A percentile compares a stretch with the other conserved stretches of the same genome.
phyloP scores from a whole-genome alignment of 2,797 vertebrate species.

The Heteromormyrus szaboi region DNA sequence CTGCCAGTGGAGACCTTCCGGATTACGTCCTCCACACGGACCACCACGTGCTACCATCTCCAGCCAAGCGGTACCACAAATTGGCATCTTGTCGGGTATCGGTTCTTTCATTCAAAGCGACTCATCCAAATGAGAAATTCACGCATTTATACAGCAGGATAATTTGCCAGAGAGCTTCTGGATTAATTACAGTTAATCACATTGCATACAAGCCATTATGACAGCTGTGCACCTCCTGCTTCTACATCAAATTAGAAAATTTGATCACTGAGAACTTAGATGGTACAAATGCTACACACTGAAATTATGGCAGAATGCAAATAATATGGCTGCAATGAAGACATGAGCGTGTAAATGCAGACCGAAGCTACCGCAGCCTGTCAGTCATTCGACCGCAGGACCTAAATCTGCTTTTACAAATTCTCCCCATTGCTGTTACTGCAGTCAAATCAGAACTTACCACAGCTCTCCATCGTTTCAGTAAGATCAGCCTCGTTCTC shows the following conservation, averaged over 20 bases:
- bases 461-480: not conserved
- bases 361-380: no score
- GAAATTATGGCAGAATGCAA: not conserved
- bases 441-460: not conserved
- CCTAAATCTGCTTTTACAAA: not conserved
- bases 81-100: not conserved
- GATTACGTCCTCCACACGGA: not conserved
- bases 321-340: not conserved
- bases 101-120: not conserved
- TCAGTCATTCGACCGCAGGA: not conserved
- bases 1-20: constrained; percentile 14
- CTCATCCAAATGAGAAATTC: not conserved
- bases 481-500: constrained; percentile 10
- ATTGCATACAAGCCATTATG: not conserved
- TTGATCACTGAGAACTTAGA: not conserved
- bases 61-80: not conserved
- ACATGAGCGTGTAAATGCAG: not conserved
- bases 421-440: not conserved
- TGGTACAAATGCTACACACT: not conserved
- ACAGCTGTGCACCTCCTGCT: not conserved
- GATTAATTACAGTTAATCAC: not conserved
- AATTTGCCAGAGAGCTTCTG: not conserved
- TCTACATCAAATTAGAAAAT: not conserved
- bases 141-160: not conserved
- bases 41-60: not conserved